A percentile compares a stretch with the other conserved stretches of the same genome.
phyloP scores from a whole-genome alignment of 92 coral and sea anemone genomes.

The Galaxea fascicularis region DNA sequence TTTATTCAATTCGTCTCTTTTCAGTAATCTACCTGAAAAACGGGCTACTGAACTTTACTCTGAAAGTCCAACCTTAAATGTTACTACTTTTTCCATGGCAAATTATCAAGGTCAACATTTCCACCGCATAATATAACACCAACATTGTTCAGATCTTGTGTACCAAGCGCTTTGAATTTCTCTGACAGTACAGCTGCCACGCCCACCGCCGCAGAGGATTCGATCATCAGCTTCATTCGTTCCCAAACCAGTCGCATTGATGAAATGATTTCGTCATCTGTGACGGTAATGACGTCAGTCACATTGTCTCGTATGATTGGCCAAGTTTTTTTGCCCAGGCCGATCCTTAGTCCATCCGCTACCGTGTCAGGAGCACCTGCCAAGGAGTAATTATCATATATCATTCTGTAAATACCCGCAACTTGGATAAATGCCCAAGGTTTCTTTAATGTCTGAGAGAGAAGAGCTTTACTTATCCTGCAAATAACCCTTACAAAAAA shows the following conservation, averaged over 20 bases:
- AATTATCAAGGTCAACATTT: slow-evolving; percentile 86
- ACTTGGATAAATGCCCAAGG: background rate
- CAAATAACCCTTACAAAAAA: too few species aligned
- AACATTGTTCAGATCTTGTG: slow-evolving; percentile 69
- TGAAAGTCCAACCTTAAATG: background rate
- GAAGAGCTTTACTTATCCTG: too few species aligned
- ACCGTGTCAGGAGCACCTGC: slow-evolving; percentile 93
- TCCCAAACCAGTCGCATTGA: slow-evolving; percentile 95
- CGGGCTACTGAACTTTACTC: background rate
- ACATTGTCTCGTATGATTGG: slow-evolving; percentile 91
- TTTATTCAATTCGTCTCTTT: too few species aligned
- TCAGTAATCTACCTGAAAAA: too few species aligned
- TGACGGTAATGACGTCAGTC: slow-evolving; percentile 95
- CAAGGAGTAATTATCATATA: background rate
- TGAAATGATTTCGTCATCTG: slow-evolving; percentile 87
- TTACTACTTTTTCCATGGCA: slow-evolving; percentile 81
- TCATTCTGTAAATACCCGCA: background rate
- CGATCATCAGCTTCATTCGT: slow-evolving; percentile 95
- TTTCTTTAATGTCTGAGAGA: too few species aligned
- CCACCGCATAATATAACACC: slow-evolving; percentile 95
- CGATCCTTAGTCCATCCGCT: slow-evolving; percentile 94
- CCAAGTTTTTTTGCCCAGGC: slow-evolving; percentile 89
- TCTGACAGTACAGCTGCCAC: slow-evolving; percentile 91
- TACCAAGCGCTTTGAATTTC: slow-evolving; percentile 69
- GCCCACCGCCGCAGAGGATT: slow-evolving; percentile 98